Percentiles rank a stretch among this genome's conserved stretches.
These are phyloP conservation scores for Drosophila navojoa DNA, from an alignment of 1,140 invertebrate genomes.

Conservation along the genomic window DNA sequence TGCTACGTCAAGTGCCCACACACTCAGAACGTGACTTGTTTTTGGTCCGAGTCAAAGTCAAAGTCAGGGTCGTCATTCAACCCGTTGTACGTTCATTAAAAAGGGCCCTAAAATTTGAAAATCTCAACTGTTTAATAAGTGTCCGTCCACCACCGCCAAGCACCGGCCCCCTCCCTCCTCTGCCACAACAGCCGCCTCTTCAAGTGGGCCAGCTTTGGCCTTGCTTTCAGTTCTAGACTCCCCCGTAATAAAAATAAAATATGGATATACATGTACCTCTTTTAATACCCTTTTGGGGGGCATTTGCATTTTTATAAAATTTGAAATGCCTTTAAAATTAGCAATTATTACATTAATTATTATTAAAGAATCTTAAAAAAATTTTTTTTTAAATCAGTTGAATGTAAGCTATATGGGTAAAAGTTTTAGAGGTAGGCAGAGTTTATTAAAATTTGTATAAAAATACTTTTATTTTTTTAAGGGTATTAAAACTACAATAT, in stretches of 20 bases:
- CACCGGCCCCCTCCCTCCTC: not conserved
- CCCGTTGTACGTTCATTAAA: constrained; percentile 7
- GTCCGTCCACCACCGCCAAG: not conserved
- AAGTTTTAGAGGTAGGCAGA: too few species aligned
- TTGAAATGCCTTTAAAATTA: too few species aligned
- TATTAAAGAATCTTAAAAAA: too few species aligned
- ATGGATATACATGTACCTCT: not conserved
- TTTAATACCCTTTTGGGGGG: not conserved
- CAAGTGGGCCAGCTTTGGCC: constrained; percentile 35
- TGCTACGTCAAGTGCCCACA: constrained; percentile 41
- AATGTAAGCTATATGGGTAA: too few species aligned
- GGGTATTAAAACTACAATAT: too few species aligned
- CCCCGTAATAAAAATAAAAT: not conserved
- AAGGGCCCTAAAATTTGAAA: constrained; percentile 43
- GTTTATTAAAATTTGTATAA: too few species aligned
- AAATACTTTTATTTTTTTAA: too few species aligned
- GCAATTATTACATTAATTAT: too few species aligned
- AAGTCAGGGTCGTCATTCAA: constrained; percentile 65
- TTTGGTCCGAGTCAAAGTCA: constrained; percentile 52
- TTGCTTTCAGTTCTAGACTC: constrained; percentile 4
- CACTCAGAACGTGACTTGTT: constrained; percentile 68
- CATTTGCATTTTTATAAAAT: too few species aligned
- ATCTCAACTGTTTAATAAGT: constrained; percentile 23
- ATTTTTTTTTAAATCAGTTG: too few species aligned
- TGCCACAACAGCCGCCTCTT: constrained; percentile 1